Percentiles rank a stretch among this genome's conserved stretches.
Evolutionary conservation across 1,140 invertebrate species (phyloP).

Genomic region (Andricus grossulariae): DNA sequence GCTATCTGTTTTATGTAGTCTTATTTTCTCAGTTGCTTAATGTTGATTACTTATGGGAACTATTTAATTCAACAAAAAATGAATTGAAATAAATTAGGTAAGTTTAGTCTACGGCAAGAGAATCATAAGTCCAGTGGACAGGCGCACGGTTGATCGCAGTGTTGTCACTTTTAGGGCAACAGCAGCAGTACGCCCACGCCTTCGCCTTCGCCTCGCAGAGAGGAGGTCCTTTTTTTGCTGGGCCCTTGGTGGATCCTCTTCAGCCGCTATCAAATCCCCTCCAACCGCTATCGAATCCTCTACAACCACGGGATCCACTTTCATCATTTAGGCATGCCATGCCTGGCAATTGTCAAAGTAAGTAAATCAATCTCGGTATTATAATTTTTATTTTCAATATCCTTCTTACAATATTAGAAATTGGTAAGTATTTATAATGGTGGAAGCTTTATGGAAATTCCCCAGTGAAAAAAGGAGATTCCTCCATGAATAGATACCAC

Average conservation of each 20-base stretch:
- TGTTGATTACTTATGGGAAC: not conserved
- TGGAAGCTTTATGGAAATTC: no score
- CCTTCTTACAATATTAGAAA: not conserved
- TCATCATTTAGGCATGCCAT: constrained; percentile 90
- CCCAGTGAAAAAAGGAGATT: no score
- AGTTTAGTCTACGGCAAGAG: constrained; percentile 42
- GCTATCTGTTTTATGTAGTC: no score
- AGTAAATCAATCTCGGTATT: constrained; percentile 74
- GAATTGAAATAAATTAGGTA: constrained; percentile 40
- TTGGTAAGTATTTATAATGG: no score
- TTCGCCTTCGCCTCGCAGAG: constrained; percentile 90
- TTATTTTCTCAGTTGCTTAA: no score
- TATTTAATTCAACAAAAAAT: not conserved
- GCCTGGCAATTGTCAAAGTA: constrained; percentile 91
- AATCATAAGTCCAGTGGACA: constrained; percentile 67
- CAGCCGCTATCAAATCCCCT: constrained; percentile 74
- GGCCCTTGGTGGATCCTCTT: constrained; percentile 79
- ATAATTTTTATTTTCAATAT: not conserved
- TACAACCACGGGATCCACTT: constrained; percentile 81
- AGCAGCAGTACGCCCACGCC: constrained; percentile 89
- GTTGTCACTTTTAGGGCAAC: constrained; percentile 91
- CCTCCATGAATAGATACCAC: no score
- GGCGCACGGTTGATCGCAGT: constrained; percentile 81
- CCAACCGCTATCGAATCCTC: constrained; percentile 71
- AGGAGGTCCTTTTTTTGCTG: constrained; percentile 85